phyloP scores from a whole-genome alignment of 2,888 invertebrate species.

The Tipula lateralis region DNA sequence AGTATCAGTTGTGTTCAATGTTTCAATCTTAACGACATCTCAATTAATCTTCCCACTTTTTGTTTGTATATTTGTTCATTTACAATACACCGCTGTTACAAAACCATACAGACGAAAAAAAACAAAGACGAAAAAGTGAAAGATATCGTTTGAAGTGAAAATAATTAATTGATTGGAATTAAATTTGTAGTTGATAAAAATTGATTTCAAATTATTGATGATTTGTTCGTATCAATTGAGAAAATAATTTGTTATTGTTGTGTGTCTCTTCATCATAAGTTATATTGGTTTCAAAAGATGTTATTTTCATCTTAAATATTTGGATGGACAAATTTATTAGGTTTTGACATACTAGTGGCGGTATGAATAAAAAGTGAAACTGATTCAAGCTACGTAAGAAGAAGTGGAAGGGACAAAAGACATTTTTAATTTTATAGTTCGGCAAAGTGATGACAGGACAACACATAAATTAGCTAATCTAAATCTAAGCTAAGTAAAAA shows the following conservation, averaged over 20 bases:
- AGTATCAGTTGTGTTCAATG: not conserved
- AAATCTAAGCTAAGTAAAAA: too few species aligned
- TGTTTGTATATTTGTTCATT: not conserved
- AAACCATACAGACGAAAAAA: not conserved
- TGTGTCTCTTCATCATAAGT: not conserved
- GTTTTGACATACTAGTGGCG: too few species aligned
- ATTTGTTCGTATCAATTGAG: not conserved
- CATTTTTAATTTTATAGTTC: too few species aligned
- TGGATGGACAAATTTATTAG: too few species aligned
- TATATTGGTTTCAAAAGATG: not conserved
- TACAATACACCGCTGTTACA: not conserved
- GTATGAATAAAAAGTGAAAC: too few species aligned
- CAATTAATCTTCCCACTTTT: conserved; percentile 24
- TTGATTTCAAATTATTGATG: not conserved
- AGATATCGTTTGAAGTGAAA: not conserved
- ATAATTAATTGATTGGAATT: not conserved
- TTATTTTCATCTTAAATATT: not conserved
- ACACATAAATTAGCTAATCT: too few species aligned
- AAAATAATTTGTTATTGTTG: not conserved
- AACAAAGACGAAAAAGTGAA: not conserved
- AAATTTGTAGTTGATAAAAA: not conserved
- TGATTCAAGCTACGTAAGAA: too few species aligned
- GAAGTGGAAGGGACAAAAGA: too few species aligned
- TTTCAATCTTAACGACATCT: not conserved
- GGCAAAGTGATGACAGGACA: too few species aligned